phyloP scores from a whole-genome alignment of 2,113 vertebrate species.

The Colossoma macropomum region DNA sequence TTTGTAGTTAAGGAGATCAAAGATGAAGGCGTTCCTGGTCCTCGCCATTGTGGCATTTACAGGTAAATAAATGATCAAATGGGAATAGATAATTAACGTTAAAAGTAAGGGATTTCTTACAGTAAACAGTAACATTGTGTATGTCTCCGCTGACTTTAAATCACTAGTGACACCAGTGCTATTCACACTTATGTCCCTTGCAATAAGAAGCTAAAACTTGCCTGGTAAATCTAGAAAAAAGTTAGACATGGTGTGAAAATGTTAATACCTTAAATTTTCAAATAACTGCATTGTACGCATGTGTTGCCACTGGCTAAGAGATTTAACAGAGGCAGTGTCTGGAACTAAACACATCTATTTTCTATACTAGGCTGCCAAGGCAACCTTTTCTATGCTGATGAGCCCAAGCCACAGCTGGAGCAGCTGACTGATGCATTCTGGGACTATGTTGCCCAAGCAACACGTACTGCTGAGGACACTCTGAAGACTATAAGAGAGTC shows the following conservation, averaged over 20 bases:
- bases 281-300: too few relatives aligned
- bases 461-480: constrained; percentile 62
- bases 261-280: too few relatives aligned
- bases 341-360: background rate
- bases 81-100: background rate
- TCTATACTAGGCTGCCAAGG: constrained; percentile 59
- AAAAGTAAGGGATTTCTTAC: background rate
- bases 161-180: too few relatives aligned
- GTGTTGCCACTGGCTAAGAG: too few relatives aligned
- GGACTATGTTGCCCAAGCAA: constrained; percentile 68
- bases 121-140: background rate
- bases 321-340: background rate
- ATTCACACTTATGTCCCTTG: too few relatives aligned
- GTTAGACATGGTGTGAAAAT: too few relatives aligned
- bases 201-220: too few relatives aligned
- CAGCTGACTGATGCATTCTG: constrained; percentile 70
- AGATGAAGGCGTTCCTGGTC: constrained; percentile 66
- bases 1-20: constrained; percentile 22
- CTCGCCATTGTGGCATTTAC: constrained; percentile 67
- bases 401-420: constrained; percentile 61
- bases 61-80: constrained; percentile 61
- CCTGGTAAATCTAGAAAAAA: too few relatives aligned
- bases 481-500: constrained; percentile 63
- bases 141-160: too few relatives aligned
- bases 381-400: constrained; percentile 69